Evolutionary conservation across 2,888 invertebrate species (phyloP), one percentile per base, ranked within the genome.

Genomic region (Teleogryllus oceanicus): DNA sequence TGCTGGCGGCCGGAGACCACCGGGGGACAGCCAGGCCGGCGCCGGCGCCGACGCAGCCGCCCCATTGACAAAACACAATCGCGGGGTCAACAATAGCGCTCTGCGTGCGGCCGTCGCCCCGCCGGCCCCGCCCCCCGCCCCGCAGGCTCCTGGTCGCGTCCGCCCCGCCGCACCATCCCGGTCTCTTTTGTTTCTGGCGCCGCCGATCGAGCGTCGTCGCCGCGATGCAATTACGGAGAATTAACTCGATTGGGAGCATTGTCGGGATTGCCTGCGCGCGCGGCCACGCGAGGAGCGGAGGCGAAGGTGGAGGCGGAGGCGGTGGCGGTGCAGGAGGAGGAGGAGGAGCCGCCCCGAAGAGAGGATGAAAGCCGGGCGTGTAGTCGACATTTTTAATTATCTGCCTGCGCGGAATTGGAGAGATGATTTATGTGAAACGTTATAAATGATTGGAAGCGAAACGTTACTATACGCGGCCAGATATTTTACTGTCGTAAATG

Each of bases 21-120:
- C 8, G 8, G 37, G 37, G 37, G 37, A 37, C 37, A 37, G 37
- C 37, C 37, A 4, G 37, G 1, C 37, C 37, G 37, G 37, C 37
- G 8, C 37, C 37, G 37, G 37, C 37, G 37, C 37, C 62, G 62
- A 8, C 62, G 16, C 62, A 10, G 16, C 11, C 62, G 62, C 62
- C 16, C 62, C 62, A 62, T 62, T 62, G 62, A 62, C 62, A 62
- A 62, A 62, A 62, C 62, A 62, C 62, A 62, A 62, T 62, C 62
- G n/a, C 62, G 16, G 62, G 62, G 62, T 62, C 62, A 62, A 62
- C 62, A 62, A 62, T 62, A 62, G 62, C 62, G 62, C 62, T 37
- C 37, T 37, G 37, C 37, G 37, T 37, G 37, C 37, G 37, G 5
- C 37, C 37, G 37, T 3, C 24, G 24, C 24, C 24, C 24, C 24